Evolutionary conservation across 2,888 invertebrate species (phyloP), one percentile per base, ranked within the genome.

Genomic region (Acanthosepion lycidas): DNA sequence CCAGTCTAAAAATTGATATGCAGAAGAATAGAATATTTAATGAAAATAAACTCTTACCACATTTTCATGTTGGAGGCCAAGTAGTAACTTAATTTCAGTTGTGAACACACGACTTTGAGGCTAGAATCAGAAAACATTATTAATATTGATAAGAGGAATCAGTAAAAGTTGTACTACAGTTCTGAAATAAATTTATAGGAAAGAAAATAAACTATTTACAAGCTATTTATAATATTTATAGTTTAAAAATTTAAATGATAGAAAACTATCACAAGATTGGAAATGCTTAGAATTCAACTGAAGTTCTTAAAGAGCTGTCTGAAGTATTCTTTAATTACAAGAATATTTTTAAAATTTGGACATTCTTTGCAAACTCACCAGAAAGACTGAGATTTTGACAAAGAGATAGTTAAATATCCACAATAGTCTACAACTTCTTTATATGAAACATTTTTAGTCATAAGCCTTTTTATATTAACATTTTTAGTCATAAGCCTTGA

Each of bases 71-170:
- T 26, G 48, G 15, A 93, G 93, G 49, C 51, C 93, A n/a, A 93
- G 49, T 93, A 93, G 26, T 49, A 93, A 49, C 26, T 93, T 93
- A n/a, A 93, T 93, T 93, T 93, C 93, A 93, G 53, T 53, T 53
- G 93, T 93, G 49, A 93, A 49, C 53, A 93, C 93, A 49, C 93
- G 93, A 15, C 93, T 93, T 49, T 93, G 93, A 93, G 93, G 93
- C 93, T 93, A 28, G 15, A 93, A 93, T 49, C 18, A 49, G 33
- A 93, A 93, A 8, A 93, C 53, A 93, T 28, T n/a, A 15, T n/a
- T 2, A n/a, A 78, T n/a, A 6, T 33, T 2, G n/a, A n/a, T 15
- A 33, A 3, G n/a, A 78, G 12, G 12, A 78, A 6, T 6, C 8
- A n/a, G 8, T n/a, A n/a, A n/a, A 78, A 78, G 9, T 26, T 23